Evolutionary conservation across 2,113 vertebrate species (phyloP), one percentile per base, ranked within the genome.

Genomic region (Pimephales promelas): DNA sequence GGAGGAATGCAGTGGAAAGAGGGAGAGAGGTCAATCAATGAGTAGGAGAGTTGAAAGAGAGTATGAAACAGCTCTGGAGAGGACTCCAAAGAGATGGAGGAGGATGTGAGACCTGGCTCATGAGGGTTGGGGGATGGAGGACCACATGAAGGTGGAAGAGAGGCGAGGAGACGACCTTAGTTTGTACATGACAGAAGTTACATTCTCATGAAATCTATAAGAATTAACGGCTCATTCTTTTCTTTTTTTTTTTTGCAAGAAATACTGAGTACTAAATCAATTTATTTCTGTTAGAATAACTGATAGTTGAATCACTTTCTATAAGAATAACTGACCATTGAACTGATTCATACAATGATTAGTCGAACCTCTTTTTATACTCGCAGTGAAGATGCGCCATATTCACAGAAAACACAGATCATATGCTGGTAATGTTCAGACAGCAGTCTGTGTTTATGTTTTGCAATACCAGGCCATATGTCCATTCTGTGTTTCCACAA

Each of bases 21-120:
- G 82, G n/a, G 57, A 79, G 34, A 84, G 78, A 31, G 82, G 70
- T 79, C 83, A 79, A 57, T 84, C 83, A 79, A 71, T 84, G 77
- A 81, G 40, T 28, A 57, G 59, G 57, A 79, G 36, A 40, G 70
- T 66, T 71, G 18, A 68, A 28, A 76, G 59, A 82, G 72, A 74
- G 40, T 28, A 54, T 36, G 54, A 64, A 56, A 26, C 54, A 68
- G 36, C 61, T 20, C 36, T 45, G 47, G 54, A 52, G 64, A 77
- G 52, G 45, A 31, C 49, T 36, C 54, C 73, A 83, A 52, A 83
- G 80, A 77, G 13, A 36, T 40, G 28, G 78, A 49, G 66, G 68
- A 79, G 26, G 59, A 73, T 59, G 57, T 83, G 56, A 80, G 56
- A 36, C 47, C 24, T 24, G 13, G 18, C 31, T 49, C 77, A 66